A percentile compares a stretch with the other conserved stretches of the same genome.
These are phyloP conservation scores for Nerophis lumbriciformis DNA, from an alignment of 2,113 vertebrate species.

Conservation along the genomic window DNA sequence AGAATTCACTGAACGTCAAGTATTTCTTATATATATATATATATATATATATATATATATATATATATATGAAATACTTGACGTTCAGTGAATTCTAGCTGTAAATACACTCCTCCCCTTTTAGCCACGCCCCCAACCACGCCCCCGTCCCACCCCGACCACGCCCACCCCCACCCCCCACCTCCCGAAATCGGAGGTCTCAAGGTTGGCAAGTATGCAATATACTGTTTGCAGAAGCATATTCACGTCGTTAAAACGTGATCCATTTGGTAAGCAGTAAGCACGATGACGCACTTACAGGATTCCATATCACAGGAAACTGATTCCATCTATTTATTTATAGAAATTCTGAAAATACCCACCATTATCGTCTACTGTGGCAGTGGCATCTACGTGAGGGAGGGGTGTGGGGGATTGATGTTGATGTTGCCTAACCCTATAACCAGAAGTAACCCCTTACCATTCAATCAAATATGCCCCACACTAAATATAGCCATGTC, in stretches of 20 bases:
- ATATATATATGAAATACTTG: no score
- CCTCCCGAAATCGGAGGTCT: no score
- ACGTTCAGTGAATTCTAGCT: no score
- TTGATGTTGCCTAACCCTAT: constrained; percentile 26
- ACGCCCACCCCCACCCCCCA: no score
- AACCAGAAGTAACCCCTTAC: constrained; percentile 28
- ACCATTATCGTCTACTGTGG: constrained; percentile 13
- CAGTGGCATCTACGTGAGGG: constrained; percentile 2
- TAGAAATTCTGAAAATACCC: constrained; percentile 15
- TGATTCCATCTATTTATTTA: background rate
- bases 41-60: no score
- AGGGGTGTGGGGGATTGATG: background rate
- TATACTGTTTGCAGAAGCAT: background rate
- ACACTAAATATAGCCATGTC: constrained; percentile 37
- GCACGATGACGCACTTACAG: constrained; percentile 12
- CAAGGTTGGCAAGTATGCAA: no score
- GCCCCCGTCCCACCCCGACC: no score
- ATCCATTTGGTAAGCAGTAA: background rate
- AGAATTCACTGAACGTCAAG: no score
- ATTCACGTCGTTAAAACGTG: background rate
- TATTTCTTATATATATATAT: no score
- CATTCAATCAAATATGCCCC: constrained; percentile 38
- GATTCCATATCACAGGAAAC: constrained; percentile 3
- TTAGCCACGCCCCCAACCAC: no score
- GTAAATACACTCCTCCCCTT: no score